These are phyloP conservation scores for Lagenorhynchus albirostris DNA, from an alignment of 2,113 vertebrate genomes.

Conservation along the genomic window DNA sequence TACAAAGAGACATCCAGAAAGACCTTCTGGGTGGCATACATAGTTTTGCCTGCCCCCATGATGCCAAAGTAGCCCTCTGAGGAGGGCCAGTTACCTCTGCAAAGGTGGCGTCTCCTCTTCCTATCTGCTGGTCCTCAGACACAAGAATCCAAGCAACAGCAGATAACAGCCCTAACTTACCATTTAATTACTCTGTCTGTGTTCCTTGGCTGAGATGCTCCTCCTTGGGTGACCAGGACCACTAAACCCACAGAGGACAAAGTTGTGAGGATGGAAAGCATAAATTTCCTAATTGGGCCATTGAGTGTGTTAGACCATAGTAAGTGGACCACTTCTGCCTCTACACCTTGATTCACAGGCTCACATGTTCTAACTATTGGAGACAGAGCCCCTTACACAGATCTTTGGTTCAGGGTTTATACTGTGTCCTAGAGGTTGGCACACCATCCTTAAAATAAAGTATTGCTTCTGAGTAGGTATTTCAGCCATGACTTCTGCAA, in stretches of 20 bases:
- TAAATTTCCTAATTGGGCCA: neutral
- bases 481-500: neutral
- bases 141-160: neutral
- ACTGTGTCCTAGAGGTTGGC: neutral
- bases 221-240: neutral
- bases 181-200: neutral
- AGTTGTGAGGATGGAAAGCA: neutral
- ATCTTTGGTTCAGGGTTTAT: neutral
- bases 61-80: neutral
- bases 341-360: neutral
- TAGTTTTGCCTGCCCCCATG: neutral
- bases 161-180: neutral
- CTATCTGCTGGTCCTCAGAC: neutral
- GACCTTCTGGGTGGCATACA: neutral
- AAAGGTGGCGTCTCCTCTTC: neutral
- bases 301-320: neutral
- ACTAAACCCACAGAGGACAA: neutral
- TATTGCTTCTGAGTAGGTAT: neutral
- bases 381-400: neutral
- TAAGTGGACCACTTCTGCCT: neutral
- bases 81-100: neutral
- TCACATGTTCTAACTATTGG: neutral
- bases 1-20: neutral
- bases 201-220: neutral
- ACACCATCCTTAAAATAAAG: neutral